These are phyloP conservation scores for Enteromius fasciolatus DNA, from an alignment of 2,797 vertebrate species.

Conservation along the genomic window DNA sequence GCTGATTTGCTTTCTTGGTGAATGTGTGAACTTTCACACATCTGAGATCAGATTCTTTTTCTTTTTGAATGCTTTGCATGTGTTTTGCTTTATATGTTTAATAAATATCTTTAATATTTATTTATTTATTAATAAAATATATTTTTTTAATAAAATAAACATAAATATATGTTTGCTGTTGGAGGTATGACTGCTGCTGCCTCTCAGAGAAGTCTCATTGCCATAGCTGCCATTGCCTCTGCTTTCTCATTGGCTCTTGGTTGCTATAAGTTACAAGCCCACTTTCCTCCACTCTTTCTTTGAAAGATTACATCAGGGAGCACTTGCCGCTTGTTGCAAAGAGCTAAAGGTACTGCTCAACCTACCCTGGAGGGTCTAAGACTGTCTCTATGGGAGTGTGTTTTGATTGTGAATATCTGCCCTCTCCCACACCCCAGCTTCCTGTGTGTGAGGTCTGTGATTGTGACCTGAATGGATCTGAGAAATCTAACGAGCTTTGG, in stretches of 20 bases:
- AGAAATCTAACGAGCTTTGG: conserved; percentile 15
- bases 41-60: not conserved
- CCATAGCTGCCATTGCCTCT: conserved; percentile 83
- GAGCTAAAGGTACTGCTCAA: conserved; percentile 37
- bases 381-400: conserved; percentile 17
- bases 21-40: not conserved
- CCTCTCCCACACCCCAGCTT: conserved; percentile 43
- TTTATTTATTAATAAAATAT: too few relatives aligned
- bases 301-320: conserved; percentile 68
- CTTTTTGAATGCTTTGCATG: not conserved
- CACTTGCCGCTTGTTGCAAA: conserved; percentile 40
- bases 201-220: conserved; percentile 65
- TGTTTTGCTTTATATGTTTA: not conserved
- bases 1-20: not conserved
- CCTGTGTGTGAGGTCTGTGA: conserved; percentile 35
- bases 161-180: conserved; percentile 14
- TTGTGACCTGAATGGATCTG: conserved; percentile 32
- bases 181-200: conserved; percentile 56
- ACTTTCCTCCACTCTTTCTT: conserved; percentile 66
- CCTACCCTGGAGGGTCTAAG: conserved; percentile 25
- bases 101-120: not conserved
- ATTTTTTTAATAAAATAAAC: too few relatives aligned
- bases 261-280: conserved; percentile 87
- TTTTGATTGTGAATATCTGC: conserved; percentile 36
- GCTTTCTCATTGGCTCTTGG: conserved; percentile 83